Evolutionary conservation across 2,113 vertebrate species (phyloP).

Genomic region (Triplophysa rosa): DNA sequence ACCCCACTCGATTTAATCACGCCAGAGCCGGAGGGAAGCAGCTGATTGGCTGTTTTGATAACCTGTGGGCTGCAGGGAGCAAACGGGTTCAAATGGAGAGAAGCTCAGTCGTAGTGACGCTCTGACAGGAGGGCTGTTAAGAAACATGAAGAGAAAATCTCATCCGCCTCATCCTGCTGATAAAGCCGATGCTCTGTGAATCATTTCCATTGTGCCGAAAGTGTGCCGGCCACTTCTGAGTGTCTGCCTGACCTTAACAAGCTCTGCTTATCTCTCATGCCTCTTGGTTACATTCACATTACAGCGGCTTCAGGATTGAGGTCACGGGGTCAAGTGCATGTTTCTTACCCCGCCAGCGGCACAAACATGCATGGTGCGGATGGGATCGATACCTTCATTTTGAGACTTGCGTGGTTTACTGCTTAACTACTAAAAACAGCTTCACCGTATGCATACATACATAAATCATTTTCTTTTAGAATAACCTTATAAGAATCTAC

Average conservation of each 20-base stretch:
- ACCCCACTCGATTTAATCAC: slow-evolving; percentile 51
- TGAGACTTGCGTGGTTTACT: too few relatives aligned
- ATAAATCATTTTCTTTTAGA: too few relatives aligned
- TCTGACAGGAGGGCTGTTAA: not conserved
- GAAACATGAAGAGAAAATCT: slow-evolving; percentile 13
- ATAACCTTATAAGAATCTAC: too few relatives aligned
- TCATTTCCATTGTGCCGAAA: slow-evolving; percentile 21
- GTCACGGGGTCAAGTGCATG: slow-evolving; percentile 38
- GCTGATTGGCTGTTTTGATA: slow-evolving; percentile 46
- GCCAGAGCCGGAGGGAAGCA: slow-evolving; percentile 27
- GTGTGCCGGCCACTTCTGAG: slow-evolving; percentile 24
- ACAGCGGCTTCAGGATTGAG: slow-evolving; percentile 23
- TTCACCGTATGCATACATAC: too few relatives aligned
- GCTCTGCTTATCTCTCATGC: slow-evolving; percentile 32
- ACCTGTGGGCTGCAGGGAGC: slow-evolving; percentile 41
- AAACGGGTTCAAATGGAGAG: slow-evolving; percentile 16
- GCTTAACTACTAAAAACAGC: too few relatives aligned
- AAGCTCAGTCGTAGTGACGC: not conserved
- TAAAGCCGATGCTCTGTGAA: slow-evolving; percentile 4
- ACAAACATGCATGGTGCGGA: slow-evolving; percentile 32
- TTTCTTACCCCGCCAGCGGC: slow-evolving; percentile 26
- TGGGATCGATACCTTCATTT: slow-evolving; percentile 37
- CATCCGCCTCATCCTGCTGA: slow-evolving; percentile 2
- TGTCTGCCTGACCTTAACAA: slow-evolving; percentile 36
- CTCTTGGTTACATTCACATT: slow-evolving; percentile 43